Evolutionary conservation across 2,888 invertebrate species (phyloP).

Genomic region (Therioaphis trifolii): DNA sequence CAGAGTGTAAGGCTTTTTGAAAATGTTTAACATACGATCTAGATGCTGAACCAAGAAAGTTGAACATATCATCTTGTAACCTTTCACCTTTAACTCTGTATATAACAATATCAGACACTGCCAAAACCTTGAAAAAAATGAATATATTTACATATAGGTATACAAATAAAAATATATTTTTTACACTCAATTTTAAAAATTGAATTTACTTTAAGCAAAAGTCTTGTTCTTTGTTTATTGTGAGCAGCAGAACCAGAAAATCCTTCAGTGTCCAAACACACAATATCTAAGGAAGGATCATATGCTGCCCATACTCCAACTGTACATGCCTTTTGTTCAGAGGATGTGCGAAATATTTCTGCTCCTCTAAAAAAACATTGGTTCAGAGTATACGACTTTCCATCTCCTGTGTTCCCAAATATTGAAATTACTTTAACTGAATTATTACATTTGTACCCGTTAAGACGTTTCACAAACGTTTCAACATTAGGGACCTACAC

Average conservation of each 20-base stretch:
- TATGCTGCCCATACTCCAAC: constrained; percentile 83
- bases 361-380: constrained; percentile 74
- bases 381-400: constrained; percentile 84
- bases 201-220: constrained; percentile 75
- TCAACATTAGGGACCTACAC: constrained; percentile 71
- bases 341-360: constrained; percentile 76
- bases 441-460: constrained; percentile 70
- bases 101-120: constrained; percentile 83
- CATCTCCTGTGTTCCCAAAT: constrained; percentile 87
- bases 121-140: constrained; percentile 74
- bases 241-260: constrained; percentile 75
- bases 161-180: background rate
- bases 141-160: constrained; percentile 17
- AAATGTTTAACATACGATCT: constrained; percentile 81
- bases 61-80: constrained; percentile 80
- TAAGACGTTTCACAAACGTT: constrained; percentile 71
- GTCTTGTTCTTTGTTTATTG: constrained; percentile 76
- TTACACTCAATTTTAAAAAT: background rate
- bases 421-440: constrained; percentile 84
- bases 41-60: constrained; percentile 81
- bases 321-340: constrained; percentile 78
- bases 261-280: constrained; percentile 86
- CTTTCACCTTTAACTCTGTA: constrained; percentile 82
- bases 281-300: constrained; percentile 75
- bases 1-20: constrained; percentile 72